Conservation (phyloP, 2,797 vertebrate species). For the Phrynocephalus vlangalii region DNA sequence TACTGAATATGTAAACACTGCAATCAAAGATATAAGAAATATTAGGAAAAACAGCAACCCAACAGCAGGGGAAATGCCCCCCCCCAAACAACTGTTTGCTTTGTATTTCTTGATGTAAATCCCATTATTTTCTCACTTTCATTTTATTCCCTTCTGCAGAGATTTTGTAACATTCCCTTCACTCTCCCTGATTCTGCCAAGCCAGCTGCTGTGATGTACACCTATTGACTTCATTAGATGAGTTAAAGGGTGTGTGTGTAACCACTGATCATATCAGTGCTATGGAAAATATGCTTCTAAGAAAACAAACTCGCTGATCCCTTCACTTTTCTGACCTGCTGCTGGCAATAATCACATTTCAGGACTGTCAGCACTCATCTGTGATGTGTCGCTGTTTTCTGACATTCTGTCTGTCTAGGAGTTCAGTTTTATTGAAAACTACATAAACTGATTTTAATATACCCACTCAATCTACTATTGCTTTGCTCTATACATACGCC, state of each 20-base stretch:
- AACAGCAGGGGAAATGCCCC: background rate
- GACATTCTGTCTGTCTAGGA: background rate
- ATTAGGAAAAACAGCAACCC: constrained; percentile 17
- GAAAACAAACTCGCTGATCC: background rate
- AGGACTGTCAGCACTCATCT: background rate
- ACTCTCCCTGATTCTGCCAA: background rate
- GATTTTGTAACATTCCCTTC: background rate
- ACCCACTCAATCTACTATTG: background rate
- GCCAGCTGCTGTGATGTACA: background rate
- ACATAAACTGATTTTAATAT: background rate
- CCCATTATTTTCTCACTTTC: background rate
- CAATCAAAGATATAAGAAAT: constrained; percentile 51
- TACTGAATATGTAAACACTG: constrained; percentile 93
- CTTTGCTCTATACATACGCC: background rate
- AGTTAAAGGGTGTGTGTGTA: background rate
- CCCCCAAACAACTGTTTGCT: background rate
- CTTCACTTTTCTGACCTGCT: background rate
- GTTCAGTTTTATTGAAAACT: background rate
- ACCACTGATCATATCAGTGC: background rate
- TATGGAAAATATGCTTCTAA: background rate
- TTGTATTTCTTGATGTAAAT: background rate
- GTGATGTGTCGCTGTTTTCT: background rate
- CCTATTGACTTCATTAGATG: background rate
- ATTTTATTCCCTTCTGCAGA: background rate
- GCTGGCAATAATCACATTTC: background rate